These are phyloP conservation scores for Cavia porcellus DNA, from an alignment of 2,113 vertebrate species.

Conservation along the genomic window DNA sequence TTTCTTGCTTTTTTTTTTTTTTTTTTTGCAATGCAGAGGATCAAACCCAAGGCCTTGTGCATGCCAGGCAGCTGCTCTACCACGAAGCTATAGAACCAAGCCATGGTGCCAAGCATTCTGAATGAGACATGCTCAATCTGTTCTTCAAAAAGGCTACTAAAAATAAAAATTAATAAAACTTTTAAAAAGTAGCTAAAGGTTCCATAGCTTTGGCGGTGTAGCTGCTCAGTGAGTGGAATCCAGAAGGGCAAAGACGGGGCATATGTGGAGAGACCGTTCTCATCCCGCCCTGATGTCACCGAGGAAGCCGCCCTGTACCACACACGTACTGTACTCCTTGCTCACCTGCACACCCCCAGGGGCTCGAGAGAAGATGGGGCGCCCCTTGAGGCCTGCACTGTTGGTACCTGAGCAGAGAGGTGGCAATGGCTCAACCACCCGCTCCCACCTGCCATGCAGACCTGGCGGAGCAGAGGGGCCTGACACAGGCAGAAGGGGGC, in stretches of 20 bases:
- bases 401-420: fast-evolving
- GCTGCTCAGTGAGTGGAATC: background rate
- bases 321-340: background rate
- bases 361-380: background rate
- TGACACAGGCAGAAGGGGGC: background rate
- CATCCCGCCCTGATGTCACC: background rate
- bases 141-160: background rate
- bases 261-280: background rate
- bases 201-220: background rate
- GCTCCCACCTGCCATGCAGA: background rate
- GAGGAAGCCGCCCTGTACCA: background rate
- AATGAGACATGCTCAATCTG: background rate
- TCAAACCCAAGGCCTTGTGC: background rate
- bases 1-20: background rate
- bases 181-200: background rate
- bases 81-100: background rate
- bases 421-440: background rate
- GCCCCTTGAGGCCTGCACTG: background rate
- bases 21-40: background rate
- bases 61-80: background rate
- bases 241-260: background rate
- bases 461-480: background rate
- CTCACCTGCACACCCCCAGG: background rate
- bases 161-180: background rate
- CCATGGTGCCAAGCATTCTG: background rate